Evolutionary conservation across 2,113 vertebrate genomes (phyloP), one percentile per base, ranked within the genome.

Genomic region (Xenopus tropicalis): DNA sequence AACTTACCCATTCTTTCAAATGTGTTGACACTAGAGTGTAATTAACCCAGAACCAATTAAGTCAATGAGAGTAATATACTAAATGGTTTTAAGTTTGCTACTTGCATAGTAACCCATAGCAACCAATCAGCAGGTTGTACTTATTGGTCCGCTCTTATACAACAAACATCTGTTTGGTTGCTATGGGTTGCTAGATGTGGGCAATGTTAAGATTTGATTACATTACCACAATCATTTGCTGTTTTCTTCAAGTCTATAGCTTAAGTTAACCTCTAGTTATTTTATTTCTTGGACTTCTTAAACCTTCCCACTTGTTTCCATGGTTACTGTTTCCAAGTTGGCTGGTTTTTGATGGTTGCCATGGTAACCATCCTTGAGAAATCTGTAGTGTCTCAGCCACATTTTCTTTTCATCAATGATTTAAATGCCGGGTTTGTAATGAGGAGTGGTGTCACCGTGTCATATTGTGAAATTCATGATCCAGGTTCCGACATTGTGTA

Each of bases 291-390:
- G 87, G 85, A 88, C 89, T 86, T 89, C 89, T 51, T 42, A 37
- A 8, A 37, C 46, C 59, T 3, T 56, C 16, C 63, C 48, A 87
- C 88, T 82, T 59, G 86, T 92, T 88, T 85, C 91, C 86, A 91
- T 91, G 88, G 80, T 3, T 58, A 92, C 91, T 80, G 79, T 82
- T 80, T 78, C 83, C 14, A 85, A 87, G 88, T 84, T 92, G 90
- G 89, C 91, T 88, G 86, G 78, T 58, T 87, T 88, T 88, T 88
- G 88, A 90, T 86, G 89, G 89, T 92, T 88, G 81, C 86, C 88
- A 92, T 91, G 86, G 88, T 82, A 90, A 91, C 90, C 89, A 85
- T 90, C 89, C 87, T 87, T 86, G 84, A 84, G 86, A 90, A 75
- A 75, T 69, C 58, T 69, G 73, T 75, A 69, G 73, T 88, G 88